A percentile compares a stretch with the other conserved stretches of the same genome.
Evolutionary conservation across 2,888 invertebrate species (phyloP).

Genomic region (Drosophila dives): DNA sequence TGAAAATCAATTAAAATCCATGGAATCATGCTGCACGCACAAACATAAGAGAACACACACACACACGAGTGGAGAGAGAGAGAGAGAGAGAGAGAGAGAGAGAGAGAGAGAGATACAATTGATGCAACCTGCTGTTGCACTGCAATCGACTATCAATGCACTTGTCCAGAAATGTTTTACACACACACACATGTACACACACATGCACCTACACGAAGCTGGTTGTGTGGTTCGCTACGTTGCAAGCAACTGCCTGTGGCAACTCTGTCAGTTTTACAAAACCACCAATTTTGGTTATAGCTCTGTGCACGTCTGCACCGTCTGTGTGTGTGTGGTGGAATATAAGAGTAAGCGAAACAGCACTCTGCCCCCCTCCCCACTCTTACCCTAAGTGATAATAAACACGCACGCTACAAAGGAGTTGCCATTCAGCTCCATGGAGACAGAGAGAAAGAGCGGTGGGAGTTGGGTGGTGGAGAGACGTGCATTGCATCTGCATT

Average conservation of each 20-base stretch:
- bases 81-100: conserved; percentile 2
- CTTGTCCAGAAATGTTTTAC: conserved; percentile 49
- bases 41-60: conserved; percentile 12
- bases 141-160: conserved; percentile 77
- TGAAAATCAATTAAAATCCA: conserved; percentile 83
- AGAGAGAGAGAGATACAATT: conserved; percentile 34
- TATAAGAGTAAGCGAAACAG: not conserved
- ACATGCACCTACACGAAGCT: conserved; percentile 20
- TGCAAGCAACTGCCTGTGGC: conserved; percentile 56
- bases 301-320: conserved; percentile 44
- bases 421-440: conserved; percentile 44
- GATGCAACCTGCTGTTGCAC: conserved; percentile 60
- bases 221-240: conserved; percentile 24
- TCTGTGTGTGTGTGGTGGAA: not conserved
- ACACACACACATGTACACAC: conserved; percentile 25
- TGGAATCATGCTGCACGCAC: conserved; percentile 39
- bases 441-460: not conserved
- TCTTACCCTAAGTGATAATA: conserved; percentile 69
- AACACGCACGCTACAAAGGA: conserved; percentile 65
- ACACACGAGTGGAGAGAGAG: not conserved
- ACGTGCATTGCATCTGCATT: conserved; percentile 58
- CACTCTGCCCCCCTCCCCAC: not conserved
- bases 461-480: not conserved
- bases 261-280: conserved; percentile 70
- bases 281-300: conserved; percentile 74